A percentile compares a stretch with the other conserved stretches of the same genome.
These are phyloP conservation scores for Sylvicapra grimmia DNA, from an alignment of 2,113 vertebrate genomes.

Conservation along the genomic window DNA sequence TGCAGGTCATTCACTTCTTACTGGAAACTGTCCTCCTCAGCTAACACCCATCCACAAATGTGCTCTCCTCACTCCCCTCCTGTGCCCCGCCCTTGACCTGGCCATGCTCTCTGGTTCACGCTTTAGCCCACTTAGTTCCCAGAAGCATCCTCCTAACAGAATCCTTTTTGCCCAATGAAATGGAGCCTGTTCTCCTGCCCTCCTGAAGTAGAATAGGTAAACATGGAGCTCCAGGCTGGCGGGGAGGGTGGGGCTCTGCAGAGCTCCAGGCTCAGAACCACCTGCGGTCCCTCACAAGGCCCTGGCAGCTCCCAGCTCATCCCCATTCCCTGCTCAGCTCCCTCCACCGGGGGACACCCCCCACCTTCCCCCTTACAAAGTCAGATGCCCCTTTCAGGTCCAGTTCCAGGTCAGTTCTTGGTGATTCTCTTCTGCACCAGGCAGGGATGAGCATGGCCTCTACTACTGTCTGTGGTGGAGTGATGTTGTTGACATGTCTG, in stretches of 20 bases:
- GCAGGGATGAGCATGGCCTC: no score
- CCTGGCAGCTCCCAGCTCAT: background rate
- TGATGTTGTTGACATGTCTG: background rate
- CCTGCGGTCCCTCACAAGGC: background rate
- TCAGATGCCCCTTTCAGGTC: background rate
- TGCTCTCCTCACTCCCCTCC: background rate
- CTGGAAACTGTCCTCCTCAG: background rate
- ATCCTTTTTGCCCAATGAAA: background rate
- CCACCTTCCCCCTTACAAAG: background rate
- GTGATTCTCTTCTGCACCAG: background rate
- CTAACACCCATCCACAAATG: no score
- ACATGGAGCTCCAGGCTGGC: background rate
- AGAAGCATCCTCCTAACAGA: background rate
- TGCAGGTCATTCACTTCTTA: background rate
- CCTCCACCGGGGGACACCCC: background rate
- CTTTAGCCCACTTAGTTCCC: background rate
- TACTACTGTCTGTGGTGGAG: accelerated
- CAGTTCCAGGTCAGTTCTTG: background rate
- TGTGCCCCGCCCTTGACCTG: background rate
- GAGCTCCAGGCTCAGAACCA: background rate
- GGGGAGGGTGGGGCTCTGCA: background rate
- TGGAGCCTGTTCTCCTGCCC: background rate
- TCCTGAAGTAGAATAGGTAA: background rate
- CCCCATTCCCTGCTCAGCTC: background rate
- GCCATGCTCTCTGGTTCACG: background rate